Conservation (phyloP, 2,888 invertebrate species). For the Drosophila formosana region DNA sequence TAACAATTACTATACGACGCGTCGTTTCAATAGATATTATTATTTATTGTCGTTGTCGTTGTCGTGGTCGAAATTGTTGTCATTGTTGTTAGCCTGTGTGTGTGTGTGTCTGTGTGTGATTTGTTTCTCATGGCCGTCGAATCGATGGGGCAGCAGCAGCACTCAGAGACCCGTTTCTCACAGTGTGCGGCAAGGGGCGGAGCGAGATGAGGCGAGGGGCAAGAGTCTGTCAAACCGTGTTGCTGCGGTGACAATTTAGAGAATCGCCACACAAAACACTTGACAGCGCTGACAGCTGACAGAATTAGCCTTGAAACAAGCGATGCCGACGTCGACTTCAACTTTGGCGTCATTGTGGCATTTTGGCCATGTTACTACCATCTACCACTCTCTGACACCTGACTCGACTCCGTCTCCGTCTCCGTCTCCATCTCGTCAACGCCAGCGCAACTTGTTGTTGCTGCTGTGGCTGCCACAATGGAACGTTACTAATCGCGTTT, state of each 20-base stretch:
- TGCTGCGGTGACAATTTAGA: conserved; percentile 72
- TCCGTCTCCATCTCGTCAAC: conserved; percentile 38
- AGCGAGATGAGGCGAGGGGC: not conserved
- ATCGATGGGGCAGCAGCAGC: conserved; percentile 10
- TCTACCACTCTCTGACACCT: conserved; percentile 40
- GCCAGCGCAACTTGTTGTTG: conserved; percentile 49
- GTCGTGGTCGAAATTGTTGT: conserved; percentile 1
- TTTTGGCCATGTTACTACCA: conserved; percentile 58
- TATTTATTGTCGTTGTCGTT: conserved; percentile 9
- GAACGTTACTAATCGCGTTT: conserved; percentile 76
- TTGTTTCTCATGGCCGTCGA: conserved; percentile 28
- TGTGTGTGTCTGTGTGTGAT: conserved; percentile 19
- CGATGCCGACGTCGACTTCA: conserved; percentile 27
- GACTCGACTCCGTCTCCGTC: conserved; percentile 28
- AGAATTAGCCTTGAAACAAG: conserved; percentile 82
- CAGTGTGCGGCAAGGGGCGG: not conserved
- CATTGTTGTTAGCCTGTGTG: conserved; percentile 6
- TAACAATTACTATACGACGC: conserved; percentile 6
- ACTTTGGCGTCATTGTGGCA: conserved; percentile 34
- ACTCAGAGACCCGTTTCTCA: conserved; percentile 24
- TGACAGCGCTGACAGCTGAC: conserved; percentile 82
- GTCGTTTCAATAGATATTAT: conserved; percentile 10
- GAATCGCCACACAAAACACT: conserved; percentile 61
- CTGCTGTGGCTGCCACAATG: conserved; percentile 60
- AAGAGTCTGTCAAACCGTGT: conserved; percentile 49